These are phyloP conservation scores for Sparus aurata DNA, from an alignment of 2,797 vertebrate genomes.

Conservation along the genomic window DNA sequence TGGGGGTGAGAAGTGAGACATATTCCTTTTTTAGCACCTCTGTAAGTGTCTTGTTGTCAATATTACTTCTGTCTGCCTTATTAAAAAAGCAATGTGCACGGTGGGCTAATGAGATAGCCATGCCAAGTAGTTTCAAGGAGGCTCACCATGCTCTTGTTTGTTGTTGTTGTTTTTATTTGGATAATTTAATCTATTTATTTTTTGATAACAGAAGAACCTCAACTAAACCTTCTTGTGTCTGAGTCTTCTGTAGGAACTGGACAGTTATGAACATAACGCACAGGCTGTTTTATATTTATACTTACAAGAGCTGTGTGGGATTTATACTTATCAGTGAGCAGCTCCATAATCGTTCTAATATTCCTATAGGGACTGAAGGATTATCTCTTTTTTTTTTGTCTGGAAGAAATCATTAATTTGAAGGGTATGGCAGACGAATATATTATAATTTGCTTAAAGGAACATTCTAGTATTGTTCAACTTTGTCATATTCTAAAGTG, in stretches of 20 bases:
- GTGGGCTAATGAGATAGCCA: slow-evolving; percentile 46
- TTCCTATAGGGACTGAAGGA: background rate
- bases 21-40: slow-evolving; percentile 29
- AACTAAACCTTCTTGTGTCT: background rate
- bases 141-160: background rate
- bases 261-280: background rate
- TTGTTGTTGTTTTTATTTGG: background rate
- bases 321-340: background rate
- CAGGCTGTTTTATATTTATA: background rate
- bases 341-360: background rate
- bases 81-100: slow-evolving; percentile 47
- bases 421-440: too few species aligned
- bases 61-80: slow-evolving; percentile 37
- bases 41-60: slow-evolving; percentile 45
- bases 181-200: background rate
- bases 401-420: background rate
- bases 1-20: slow-evolving; percentile 14
- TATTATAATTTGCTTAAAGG: too few species aligned
- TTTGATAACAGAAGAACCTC: background rate
- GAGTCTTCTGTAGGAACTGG: slow-evolving; percentile 2
- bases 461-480: background rate
- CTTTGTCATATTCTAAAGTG: background rate
- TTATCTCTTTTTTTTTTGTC: background rate
- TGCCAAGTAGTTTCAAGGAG: slow-evolving; percentile 26
- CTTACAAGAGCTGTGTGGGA: background rate